A percentile compares a stretch with the other conserved stretches of the same genome.
Evolutionary conservation across 2,797 vertebrate genomes (phyloP).

Genomic region (Antrozous pallidus): DNA sequence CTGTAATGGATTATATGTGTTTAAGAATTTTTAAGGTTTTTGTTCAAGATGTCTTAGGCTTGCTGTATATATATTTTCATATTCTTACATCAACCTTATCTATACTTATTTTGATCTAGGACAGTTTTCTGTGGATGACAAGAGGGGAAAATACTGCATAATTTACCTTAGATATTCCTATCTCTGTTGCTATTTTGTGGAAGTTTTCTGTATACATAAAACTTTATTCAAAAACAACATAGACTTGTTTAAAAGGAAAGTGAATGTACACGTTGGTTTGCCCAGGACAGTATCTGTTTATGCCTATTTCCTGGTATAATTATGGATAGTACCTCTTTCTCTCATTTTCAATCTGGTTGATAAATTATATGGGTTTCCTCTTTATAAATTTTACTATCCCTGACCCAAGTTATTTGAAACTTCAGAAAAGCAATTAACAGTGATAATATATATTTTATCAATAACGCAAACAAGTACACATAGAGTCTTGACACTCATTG

Average conservation of each 20-base stretch:
- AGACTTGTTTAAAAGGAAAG: neutral
- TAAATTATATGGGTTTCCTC: neutral
- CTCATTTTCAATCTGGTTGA: constrained; percentile 2
- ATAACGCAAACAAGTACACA: neutral
- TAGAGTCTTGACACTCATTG: neutral
- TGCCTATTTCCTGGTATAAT: neutral
- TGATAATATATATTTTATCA: constrained; percentile 11
- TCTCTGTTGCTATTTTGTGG: neutral
- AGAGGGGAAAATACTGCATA: neutral
- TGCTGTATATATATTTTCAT: neutral
- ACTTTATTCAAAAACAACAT: constrained; percentile 25
- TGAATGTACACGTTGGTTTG: neutral
- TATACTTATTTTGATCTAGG: neutral
- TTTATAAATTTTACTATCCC: neutral
- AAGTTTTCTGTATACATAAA: neutral
- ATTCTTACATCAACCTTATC: neutral
- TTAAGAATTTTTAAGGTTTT: constrained; percentile 16
- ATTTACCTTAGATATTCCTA: neutral
- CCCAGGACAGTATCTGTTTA: neutral
- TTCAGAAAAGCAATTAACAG: neutral
- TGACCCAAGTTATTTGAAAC: neutral
- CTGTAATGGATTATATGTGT: neutral
- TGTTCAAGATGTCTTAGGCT: neutral
- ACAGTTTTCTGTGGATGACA: neutral
- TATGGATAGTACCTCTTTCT: neutral